Evolutionary conservation across 2,113 vertebrate species (phyloP), one percentile per base, ranked within the genome.

Genomic region (Lycaon pictus): DNA sequence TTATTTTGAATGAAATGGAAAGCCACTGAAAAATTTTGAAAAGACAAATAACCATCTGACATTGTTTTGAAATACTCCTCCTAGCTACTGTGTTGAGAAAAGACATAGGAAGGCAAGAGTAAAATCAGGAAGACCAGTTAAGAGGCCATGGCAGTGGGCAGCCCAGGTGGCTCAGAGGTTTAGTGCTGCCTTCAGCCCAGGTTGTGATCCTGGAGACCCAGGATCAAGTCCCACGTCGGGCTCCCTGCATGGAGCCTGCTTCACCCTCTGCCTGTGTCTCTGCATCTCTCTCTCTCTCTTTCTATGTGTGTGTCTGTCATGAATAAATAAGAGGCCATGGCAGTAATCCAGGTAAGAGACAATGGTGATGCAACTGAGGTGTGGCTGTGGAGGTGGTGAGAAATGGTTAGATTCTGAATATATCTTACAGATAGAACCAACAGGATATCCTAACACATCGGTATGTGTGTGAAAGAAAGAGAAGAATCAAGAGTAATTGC

Each of bases 1-100:
- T 96, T 55, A 43, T 51, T 76, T 72, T 82, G 35, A 95, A 51
- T 95, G 63, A 85, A 84, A 65, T 43, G 25, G 32, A 93, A 76
- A 89, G 72, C n/a, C 62, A 55, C n/a, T 37, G 55, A 32, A 79
- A 92, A 74, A 27, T 51, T 88, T 69, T 82, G 23, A 88, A 19
- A 85, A 29, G 19, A n/a, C 10, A 83, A 79, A 32, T 37, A 25
- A n/a, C n/a, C 20, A 82, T 60, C n/a, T 69, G 53, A 35, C 80
- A 67, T 94, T 84, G 56, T 51, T 74, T 82, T 88, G 23, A 83
- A 96, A 90, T 56, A 60, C 16, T 84, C 19, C 13, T 88, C 51
- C 76, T 56, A 51, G 19, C 19, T 79, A 25, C 48, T 69, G 0
- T 37, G 19, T 51, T 71, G 77, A 95, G 77, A 88, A 65, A 5